A percentile compares a stretch with the other conserved stretches of the same genome.
Conservation (phyloP, 2,797 vertebrate species). For the Bradypus variegatus region DNA sequence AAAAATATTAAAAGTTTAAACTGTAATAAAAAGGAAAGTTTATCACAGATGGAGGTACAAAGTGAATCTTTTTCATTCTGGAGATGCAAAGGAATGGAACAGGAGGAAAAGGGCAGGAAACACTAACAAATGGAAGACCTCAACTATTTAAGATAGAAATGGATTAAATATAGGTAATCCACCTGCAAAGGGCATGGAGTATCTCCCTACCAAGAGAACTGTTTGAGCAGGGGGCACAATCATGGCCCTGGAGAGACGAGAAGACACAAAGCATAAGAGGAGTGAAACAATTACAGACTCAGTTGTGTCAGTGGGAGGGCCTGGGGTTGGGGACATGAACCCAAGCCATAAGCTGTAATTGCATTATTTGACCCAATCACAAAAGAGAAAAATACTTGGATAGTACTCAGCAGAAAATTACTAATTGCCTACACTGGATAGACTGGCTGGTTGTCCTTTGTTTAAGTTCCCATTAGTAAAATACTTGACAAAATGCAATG, state of each 20-base stretch:
- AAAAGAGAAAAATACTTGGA: not conserved
- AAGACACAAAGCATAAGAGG: not conserved
- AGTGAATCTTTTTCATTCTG: not conserved
- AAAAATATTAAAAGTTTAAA: not conserved
- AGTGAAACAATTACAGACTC: not conserved
- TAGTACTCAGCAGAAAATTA: not conserved
- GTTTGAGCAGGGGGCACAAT: not conserved
- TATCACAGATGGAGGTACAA: constrained; percentile 6
- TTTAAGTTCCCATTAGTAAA: constrained; percentile 11
- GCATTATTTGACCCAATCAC: not conserved
- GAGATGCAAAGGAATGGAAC: not conserved
- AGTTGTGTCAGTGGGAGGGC: not conserved
- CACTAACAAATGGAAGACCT: not conserved
- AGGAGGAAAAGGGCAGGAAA: not conserved
- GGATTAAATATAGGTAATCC: not conserved
- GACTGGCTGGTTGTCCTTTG: not conserved
- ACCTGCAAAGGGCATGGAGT: not conserved
- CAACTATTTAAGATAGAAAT: not conserved
- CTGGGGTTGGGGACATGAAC: not conserved
- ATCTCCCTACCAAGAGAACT: not conserved
- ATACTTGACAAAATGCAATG: not conserved
- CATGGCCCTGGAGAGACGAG: not conserved
- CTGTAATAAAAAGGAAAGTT: not conserved
- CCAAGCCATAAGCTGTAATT: not conserved
- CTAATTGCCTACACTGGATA: not conserved